Base-by-base conservation (phyloP, 2,113 vertebrate species). In the Psittacula cyanocephala region DNA sequence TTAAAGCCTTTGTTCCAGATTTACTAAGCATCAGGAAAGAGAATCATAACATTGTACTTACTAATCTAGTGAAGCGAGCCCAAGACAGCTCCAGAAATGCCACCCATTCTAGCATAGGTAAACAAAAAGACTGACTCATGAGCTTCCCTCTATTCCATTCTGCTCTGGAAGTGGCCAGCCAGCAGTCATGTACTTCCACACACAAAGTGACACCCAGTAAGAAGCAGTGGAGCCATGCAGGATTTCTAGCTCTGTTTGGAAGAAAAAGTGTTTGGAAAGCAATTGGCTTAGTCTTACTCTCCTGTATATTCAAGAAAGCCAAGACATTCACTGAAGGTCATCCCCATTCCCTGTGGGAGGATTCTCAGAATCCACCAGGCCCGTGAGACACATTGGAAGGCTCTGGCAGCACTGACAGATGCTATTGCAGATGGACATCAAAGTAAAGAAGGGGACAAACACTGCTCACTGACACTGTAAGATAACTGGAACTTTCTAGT, bases 31-130 rank as follows among this genome's bases (percentile, higher is more conserved):
- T 55, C 33, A 14, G 3, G 5, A 8, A 67, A 39, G 11, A 27
- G 22, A 46, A n/a, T 10, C 3, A 0, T 35, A 52, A n/a, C 0
- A 0, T 31, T 41, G 18, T 33, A 27, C 9, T 74, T 52, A 28
- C 50, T 52, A 27, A 37, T 3, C 8, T 25, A n/a, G 31, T 2
- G 5, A 74, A 47, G 6, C 0, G 0, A 84, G 8, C 3, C 41
- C 71, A 47, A 76, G 46, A 7, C 41, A 71, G 33, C 7, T 75
- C 13, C 23, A 64, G 60, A 53, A 75, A 14, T 0, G 0, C 4
- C 29, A 41, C 19, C 15, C 9, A 5, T 43, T 23, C 20, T 24
- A 33, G 16, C 25, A 11, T 0, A 17, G 10, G 16, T 13, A 44
- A 77, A 17, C 8, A 52, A 52, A 17, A 35, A 77, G 12, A 20